Base-by-base conservation (phyloP, 2,797 vertebrate species). In the Pseudochaenichthys georgianus region DNA sequence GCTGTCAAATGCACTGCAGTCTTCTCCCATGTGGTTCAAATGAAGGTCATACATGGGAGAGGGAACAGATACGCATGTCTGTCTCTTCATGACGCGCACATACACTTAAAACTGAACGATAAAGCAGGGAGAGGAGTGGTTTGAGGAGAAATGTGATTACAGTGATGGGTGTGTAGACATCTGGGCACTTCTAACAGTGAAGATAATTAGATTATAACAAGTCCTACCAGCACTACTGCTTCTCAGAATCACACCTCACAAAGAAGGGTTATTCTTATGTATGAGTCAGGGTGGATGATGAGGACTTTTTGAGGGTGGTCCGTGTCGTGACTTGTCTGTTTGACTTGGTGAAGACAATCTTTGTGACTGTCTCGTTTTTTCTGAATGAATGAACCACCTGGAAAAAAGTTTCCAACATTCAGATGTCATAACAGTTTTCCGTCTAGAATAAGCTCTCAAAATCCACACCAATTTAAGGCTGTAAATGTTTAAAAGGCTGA, bases 181-280 rank as follows among this genome's bases (percentile, higher is more conserved):
- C 52, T 82, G 73, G 60, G 60, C 67, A 70, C 55, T 68, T 64
- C 13, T 21, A 23, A 60, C 23, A 42, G 23, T 52, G 60, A 53
- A 64, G 31, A 55, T 75, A 77, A 88, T 86, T 62, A 21, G 54
- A 80, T 89, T 84, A 73, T 48, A 55, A 38, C 12, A 75, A 66
- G 50, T 54, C 46, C 64, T 54, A 34, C 54, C 64, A 71, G 60
- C 68, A 72, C 47, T 74, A 70, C 59, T 64, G 3, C 52, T 17
- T 13, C 73, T 83, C 47, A 73, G 75, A 45, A 19, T 78, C 67
- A 53, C 65, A 73, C 54, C 58, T 68, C 21, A 17, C 45, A 48
- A 53, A 76, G 19, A 41, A n/a, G 43, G 47, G 45, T 65, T 47
- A 67, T 63, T 61, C 23, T 50, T 66, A 41, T 13, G 28, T 45